Conservation (phyloP, 2,888 invertebrate species). For the Scaptomyza tumidula region DNA sequence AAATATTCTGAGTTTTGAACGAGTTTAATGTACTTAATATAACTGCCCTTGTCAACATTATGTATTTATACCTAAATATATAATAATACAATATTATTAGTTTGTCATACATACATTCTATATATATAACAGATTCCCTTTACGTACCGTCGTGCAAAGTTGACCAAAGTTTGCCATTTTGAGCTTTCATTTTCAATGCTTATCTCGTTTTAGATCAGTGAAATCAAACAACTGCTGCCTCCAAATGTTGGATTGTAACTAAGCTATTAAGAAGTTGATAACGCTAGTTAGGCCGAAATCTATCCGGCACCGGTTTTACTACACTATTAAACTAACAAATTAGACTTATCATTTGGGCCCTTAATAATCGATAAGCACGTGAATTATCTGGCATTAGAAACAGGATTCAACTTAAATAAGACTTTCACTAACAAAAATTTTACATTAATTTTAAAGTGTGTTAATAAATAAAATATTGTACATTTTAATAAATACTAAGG, state of each 20-base stretch:
- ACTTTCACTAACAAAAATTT: too few relatives aligned
- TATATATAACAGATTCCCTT: slow-evolving; percentile 5
- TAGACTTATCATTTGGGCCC: slow-evolving; percentile 8
- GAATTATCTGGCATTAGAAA: not conserved
- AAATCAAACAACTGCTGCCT: slow-evolving; percentile 15
- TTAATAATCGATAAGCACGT: not conserved
- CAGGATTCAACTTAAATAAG: too few relatives aligned
- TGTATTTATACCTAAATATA: too few relatives aligned
- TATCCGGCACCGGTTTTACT: not conserved
- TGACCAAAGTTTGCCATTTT: slow-evolving; percentile 70
- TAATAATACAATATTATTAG: too few relatives aligned
- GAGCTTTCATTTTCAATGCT: slow-evolving; percentile 40
- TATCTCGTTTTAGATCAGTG: slow-evolving; percentile 27
- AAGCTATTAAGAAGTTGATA: slow-evolving; percentile 39
- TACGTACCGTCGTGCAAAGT: slow-evolving; percentile 57
- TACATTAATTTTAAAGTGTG: not conserved
- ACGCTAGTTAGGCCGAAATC: not conserved
- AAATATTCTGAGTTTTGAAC: not conserved
- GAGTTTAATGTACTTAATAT: too few relatives aligned
- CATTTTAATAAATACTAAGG: not conserved
- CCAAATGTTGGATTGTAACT: slow-evolving; percentile 45
- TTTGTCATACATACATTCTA: too few relatives aligned
- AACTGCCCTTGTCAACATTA: too few relatives aligned
- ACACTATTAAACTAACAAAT: not conserved
- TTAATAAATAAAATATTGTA: not conserved